Evolutionary conservation across 1,140 invertebrate genomes (phyloP), one percentile per base, ranked within the genome.

Genomic region (Leptinotarsa undecemlineata): DNA sequence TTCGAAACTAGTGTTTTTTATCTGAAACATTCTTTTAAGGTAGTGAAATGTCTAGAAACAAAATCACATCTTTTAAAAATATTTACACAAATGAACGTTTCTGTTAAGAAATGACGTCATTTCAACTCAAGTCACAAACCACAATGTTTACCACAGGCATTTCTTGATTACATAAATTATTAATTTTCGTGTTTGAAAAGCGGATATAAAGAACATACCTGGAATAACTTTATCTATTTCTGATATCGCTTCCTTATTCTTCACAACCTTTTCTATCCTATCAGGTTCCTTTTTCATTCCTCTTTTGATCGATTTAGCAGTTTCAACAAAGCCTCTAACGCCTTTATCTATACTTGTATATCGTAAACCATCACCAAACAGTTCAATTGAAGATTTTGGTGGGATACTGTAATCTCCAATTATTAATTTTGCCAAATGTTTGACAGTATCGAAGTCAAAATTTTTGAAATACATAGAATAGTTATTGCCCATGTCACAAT

Each of bases 391-490:
- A 15, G 84, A 81, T 77, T 86, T 87, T 57, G 85, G 71, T 2
- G 87, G 85, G 70, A 88, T 70, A 4, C 81, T 77, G 68, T 81
- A 86, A 78, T 89, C 88, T 15, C 88, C 89, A 26, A 88, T 86
- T 26, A 89, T 86, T 76, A 90, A 85, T 82, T 87, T 87, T 13
- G 85, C 89, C 64, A 90, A 83, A 76, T 86, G 85, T 74, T 87
- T 86, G 51, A 90, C 76, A 11, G 88, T 85, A 14, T 85, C 74
- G 71, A 85, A 85, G 77, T 90, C 87, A 71, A 90, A 85, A 0
- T 81, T 74, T 72, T 87, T 85, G 78, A 89, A 90, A 78, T 88
- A 88, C 79, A 91, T 83, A 26, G 85, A 86, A 68, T 88, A 88
- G 74, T 87, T 87, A 23, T 89, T 85, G 17, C 87, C 88, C 71